Base-by-base conservation (phyloP, 2,113 vertebrate genomes). In the Rattus rattus region DNA sequence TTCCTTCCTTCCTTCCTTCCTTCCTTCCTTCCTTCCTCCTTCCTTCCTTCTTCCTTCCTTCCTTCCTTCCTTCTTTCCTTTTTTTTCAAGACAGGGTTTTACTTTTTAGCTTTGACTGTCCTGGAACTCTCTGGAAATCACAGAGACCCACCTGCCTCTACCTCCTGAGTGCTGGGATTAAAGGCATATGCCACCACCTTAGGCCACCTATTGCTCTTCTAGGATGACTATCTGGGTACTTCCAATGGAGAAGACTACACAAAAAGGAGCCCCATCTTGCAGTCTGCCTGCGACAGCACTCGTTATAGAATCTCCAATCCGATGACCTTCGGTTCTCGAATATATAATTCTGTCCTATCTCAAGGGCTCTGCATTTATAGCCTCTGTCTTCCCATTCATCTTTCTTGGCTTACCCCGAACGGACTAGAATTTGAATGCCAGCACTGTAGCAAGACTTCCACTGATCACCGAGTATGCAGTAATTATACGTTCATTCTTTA, bases 321-420 rank as follows among this genome's bases (percentile, higher is more conserved):
- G 67, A 26, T 72, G 65, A 22, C 33, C 2, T 92, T 89, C 70
- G 12, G 20, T 94, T 95, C 49, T 88, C 61, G 81, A 96, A 47
- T 20, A n/a, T 2, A 26, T 28, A 85, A 6, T 67, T 90, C 49
- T 72, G 52, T 43, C 33, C 30, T 79, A 63, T 10, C 9, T 43
- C 19, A 84, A 84, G 47, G 5, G 13, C 76, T 77, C 56, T 90
- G 33, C 20, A 54, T 73, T 43, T 11, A 14, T 52, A 26, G 28
- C 56, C 36, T 85, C 47, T 86, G 59, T 17, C 4, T 87, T 93
- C 33, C 65, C 49, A 12, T 63, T 61, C n/a, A n/a, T 92, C 17
- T 93, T 33, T 36, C 28, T 85, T 94, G 83, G 14, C 19, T 77
- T 49, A 81, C 20, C 36, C 75, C 13, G 84, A 39, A 91, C 86